Percentiles rank a stretch among this genome's conserved stretches.
Conservation (phyloP, 2,888 invertebrate genomes). For the Chaitophorus viminalis region DNA sequence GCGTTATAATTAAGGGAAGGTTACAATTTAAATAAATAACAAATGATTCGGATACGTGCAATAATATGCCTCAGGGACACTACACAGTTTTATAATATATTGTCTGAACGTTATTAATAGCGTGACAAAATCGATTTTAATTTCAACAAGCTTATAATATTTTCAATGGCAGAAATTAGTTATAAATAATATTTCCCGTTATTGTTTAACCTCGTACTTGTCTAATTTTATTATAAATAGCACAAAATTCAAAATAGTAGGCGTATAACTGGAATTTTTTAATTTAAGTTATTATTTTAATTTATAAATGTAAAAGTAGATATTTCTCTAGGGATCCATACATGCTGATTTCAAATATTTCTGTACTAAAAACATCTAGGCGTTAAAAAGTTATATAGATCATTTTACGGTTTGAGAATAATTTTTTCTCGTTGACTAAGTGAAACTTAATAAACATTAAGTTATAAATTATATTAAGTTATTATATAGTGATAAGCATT, state of each 20-base stretch:
- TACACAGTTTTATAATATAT: constrained; percentile 10
- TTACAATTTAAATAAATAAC: constrained; percentile 16
- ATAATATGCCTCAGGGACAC: constrained; percentile 32
- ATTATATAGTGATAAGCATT: too few species aligned
- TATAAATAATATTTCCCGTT: not conserved
- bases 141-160: constrained; percentile 26
- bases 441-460: too few species aligned
- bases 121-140: constrained; percentile 37
- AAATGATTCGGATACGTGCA: constrained; percentile 23
- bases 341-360: too few species aligned
- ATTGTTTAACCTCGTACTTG: constrained; percentile 13
- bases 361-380: too few species aligned
- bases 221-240: not conserved
- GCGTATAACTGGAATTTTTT: too few species aligned
- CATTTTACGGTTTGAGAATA: too few species aligned
- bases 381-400: too few species aligned
- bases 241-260: not conserved
- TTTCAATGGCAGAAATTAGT: constrained; percentile 22
- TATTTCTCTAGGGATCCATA: too few species aligned
- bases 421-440: too few species aligned
- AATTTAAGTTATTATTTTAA: too few species aligned
- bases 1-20: not conserved
- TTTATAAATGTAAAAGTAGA: too few species aligned
- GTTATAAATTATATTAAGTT: too few species aligned
- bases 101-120: constrained; percentile 10